Conservation (phyloP, 37 sponge, comb jelly and placozoan species). For the Geodia barretti region DNA sequence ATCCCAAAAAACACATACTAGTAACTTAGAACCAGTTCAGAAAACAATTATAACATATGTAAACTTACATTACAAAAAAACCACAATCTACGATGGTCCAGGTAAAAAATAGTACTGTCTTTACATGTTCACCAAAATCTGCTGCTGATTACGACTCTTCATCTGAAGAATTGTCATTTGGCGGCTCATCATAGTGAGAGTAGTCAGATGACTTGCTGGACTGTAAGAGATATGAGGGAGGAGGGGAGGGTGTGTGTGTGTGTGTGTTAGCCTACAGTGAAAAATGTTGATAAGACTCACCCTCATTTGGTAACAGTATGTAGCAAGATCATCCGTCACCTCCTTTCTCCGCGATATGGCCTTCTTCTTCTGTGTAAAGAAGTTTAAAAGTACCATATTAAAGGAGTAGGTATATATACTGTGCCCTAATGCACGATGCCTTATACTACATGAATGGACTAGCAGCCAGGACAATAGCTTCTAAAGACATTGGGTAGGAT, state of each 20-base stretch:
- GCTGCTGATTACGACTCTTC: no score
- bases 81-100: no score
- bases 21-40: no score
- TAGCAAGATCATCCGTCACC: constrained; percentile 55
- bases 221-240: background rate
- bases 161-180: background rate
- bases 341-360: constrained; percentile 37
- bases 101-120: no score
- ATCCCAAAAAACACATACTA: no score
- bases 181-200: background rate
- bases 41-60: no score
- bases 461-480: background rate
- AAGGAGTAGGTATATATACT: background rate
- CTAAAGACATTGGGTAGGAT: no score
- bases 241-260: background rate
- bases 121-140: no score
- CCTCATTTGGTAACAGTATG: constrained; percentile 47
- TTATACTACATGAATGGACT: background rate
- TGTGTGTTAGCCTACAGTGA: background rate
- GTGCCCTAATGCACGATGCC: no score
- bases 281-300: constrained; percentile 7
- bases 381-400: background rate
- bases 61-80: no score
- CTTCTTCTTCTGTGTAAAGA: constrained; percentile 44
- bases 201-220: constrained; percentile 19